Base-by-base conservation (phyloP, 2,113 vertebrate species). In the Aplodontia rufa region DNA sequence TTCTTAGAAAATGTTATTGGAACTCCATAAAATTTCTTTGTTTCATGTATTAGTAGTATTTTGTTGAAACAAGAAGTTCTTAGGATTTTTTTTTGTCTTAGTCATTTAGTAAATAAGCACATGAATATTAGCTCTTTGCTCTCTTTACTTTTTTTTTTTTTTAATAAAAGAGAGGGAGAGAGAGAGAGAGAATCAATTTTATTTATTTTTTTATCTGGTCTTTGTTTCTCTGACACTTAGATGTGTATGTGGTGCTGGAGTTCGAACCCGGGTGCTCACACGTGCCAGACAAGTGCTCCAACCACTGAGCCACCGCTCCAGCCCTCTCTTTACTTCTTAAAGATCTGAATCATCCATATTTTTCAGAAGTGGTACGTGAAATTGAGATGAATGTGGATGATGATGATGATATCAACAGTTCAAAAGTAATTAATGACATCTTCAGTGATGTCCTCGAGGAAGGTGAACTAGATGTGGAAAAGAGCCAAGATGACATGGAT, bases 371-470 rank as follows among this genome's bases (percentile, higher is more conserved):
- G 87, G 92, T 95, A 26, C 84, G 11, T 1, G 98, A 99, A 97
- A 94, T 85, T 0, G 98, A 99, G 97, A 98, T 98, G 97, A 98
- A 42, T 6, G 98, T 99, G 90, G 98, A 98, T 91, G 97, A 95
- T 19, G 92, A 97, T 0, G 98, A 98, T 22, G 97, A 97, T 64
- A 98, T 99, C 64, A 98, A 99, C 90, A 99, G 99, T 98, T 99
- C 99, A 1, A 99, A 98, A 37, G 98, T 99, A 16, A 99, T 99
- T 97, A 99, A 98, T 62, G 98, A 99, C 74, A 98, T 99, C 72
- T 99, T 99, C 97, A 99, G 99, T 51, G 99, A 98, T 40, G 98
- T 99, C 79, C 98, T 99, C 96, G 97, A 99, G 95, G 99, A 98
- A 37, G 98, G 98, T 42, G 98, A 98, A 47, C 93, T 95, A 19